These are phyloP conservation scores for Ophioninae sp. DNA, from an alignment of 2,888 invertebrate species.

Conservation along the genomic window DNA sequence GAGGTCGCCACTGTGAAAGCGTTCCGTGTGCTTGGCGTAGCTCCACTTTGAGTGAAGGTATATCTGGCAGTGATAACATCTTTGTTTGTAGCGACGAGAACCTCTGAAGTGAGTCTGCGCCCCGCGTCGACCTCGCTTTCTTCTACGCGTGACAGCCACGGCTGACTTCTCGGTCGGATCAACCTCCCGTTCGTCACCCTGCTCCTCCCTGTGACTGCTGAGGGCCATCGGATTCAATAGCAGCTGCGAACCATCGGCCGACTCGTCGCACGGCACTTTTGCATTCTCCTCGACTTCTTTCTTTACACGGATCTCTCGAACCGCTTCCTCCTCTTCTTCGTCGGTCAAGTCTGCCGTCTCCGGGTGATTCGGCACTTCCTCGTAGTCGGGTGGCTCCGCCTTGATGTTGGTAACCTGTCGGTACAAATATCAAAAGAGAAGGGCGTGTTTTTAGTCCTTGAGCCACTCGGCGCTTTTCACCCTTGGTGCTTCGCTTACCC, in stretches of 20 bases:
- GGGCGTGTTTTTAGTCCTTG: neutral
- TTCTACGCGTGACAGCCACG: constrained; percentile 62
- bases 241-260: constrained; percentile 69
- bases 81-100: constrained; percentile 72
- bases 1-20: constrained; percentile 70
- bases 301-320: constrained; percentile 80
- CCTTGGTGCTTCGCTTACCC: neutral
- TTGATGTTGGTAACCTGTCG: neutral
- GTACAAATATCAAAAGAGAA: neutral
- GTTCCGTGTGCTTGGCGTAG: constrained; percentile 76
- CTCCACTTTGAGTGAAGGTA: constrained; percentile 76
- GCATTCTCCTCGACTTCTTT: constrained; percentile 80
- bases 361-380: neutral
- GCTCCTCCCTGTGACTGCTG: constrained; percentile 66
- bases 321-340: neutral
- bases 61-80: constrained; percentile 76
- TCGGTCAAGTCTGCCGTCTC: neutral
- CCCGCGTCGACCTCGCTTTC: constrained; percentile 70
- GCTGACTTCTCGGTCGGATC: constrained; percentile 74
- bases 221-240: constrained; percentile 73
- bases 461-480: neutral
- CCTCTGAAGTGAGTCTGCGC: constrained; percentile 76
- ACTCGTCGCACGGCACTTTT: constrained; percentile 67
- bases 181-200: constrained; percentile 69
- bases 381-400: neutral